Conservation (phyloP, 2,797 vertebrate species). For the Hemibagrus guttatus region DNA sequence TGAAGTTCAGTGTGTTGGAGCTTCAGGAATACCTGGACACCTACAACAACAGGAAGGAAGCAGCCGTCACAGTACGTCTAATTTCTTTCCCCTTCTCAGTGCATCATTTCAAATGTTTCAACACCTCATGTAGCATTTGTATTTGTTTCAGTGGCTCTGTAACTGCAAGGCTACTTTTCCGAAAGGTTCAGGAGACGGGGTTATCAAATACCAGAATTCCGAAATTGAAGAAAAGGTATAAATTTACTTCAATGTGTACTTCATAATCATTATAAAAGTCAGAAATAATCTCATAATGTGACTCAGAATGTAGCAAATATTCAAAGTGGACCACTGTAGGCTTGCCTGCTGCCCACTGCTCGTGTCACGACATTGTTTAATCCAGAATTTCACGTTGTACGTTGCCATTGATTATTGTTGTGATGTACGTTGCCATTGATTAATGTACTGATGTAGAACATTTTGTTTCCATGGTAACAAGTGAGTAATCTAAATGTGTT, state of each 20-base stretch:
- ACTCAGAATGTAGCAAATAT: not conserved
- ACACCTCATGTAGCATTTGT: not conserved
- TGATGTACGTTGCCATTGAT: not conserved
- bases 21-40: constrained; percentile 97
- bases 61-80: constrained; percentile 81
- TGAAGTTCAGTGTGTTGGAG: constrained; percentile 97
- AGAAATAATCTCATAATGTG: not conserved
- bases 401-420: not conserved
- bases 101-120: not conserved
- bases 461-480: not conserved
- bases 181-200: constrained; percentile 78
- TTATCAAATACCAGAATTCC: constrained; percentile 85
- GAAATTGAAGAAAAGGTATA: constrained; percentile 93
- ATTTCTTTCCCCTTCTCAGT: not conserved
- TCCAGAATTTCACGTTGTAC: not conserved
- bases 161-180: constrained; percentile 91
- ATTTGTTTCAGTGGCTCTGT: constrained; percentile 83
- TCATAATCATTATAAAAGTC: not conserved
- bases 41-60: constrained; percentile 95
- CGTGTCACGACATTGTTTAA: not conserved
- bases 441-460: not conserved
- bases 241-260: not conserved
- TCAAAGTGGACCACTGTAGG: not conserved
- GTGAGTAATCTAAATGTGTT: not conserved
- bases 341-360: constrained; percentile 10